Evolutionary conservation across 2,888 invertebrate genomes (phyloP), one percentile per base, ranked within the genome.

Genomic region (Drosophila stalkeri): DNA sequence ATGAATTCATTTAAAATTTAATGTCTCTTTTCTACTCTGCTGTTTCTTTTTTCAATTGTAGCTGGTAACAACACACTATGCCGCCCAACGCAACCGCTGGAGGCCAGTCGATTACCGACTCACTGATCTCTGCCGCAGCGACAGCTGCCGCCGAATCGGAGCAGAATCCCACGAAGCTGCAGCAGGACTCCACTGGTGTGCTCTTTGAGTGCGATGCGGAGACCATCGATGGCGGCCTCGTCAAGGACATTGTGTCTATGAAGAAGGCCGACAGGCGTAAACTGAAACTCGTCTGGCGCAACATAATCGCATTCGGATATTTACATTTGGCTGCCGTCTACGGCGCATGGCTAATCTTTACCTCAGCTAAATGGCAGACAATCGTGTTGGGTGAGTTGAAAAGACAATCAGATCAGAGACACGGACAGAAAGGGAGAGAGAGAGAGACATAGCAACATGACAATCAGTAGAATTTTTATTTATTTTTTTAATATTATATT

Each of bases 291-390:
- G 97, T 98, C 9, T 98, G 97, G 97, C 94, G 96, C 80, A 98
- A 97, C 91, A 96, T 98, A 56, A 92, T 96, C n/a, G 94, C 96
- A 1, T 97, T 98, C 90, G 93, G 94, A 11, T 96, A 96, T 90
- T 94, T 98, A 72, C 97, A 98, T 91, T 44, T 95, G 56, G 96
- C 96, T 3, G 96, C 97, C 0, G 62, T 97, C 0, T 97, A 97
- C 90, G 97, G 97, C 59, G 92, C 95, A 6, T 97, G 96, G 92
- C 94, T 97, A 20, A 94, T 95, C 91, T 92, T 97, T 37, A 95
- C 96, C 61, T 96, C 96, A 6, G 97, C 97, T 39, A 96, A 96
- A 94, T 94, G 96, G 93, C 93, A 94, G 79, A 97, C 97, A 12
- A 93, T 95, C 64, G 82, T 95, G 72, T 96, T 95, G 90, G 96